These are phyloP conservation scores for Gymnothorax javanicus DNA, from an alignment of 2,797 vertebrate species.

Conservation along the genomic window DNA sequence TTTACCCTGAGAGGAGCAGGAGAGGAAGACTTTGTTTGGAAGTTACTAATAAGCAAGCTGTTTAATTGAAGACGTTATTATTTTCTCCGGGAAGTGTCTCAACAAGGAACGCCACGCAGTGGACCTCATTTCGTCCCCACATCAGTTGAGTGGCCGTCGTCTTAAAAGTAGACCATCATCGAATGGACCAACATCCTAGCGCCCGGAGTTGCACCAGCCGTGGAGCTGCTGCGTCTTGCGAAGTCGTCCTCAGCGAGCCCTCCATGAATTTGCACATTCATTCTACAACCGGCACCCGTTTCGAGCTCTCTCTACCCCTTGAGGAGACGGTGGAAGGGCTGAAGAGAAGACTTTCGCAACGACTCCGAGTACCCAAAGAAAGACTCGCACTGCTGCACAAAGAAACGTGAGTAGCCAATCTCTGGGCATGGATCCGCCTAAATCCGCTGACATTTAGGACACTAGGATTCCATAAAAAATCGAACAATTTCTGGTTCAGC, in stretches of 20 bases:
- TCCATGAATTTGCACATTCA: slow-evolving; percentile 80
- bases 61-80: neutral
- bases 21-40: neutral
- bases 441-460: neutral
- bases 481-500: neutral
- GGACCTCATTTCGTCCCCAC: neutral
- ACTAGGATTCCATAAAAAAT: neutral
- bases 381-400: slow-evolving; percentile 83
- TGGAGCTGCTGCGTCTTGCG: slow-evolving; percentile 65
- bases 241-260: slow-evolving; percentile 60
- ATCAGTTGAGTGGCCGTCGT: neutral
- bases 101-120: neutral
- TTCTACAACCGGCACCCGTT: slow-evolving; percentile 85
- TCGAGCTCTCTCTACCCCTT: slow-evolving; percentile 81
- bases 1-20: no score
- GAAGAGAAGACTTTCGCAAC: slow-evolving; percentile 79
- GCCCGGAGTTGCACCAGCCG: slow-evolving; percentile 75
- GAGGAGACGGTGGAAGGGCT: slow-evolving; percentile 89
- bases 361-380: slow-evolving; percentile 83
- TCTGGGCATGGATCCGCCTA: neutral
- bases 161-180: slow-evolving; percentile 51
- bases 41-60: neutral
- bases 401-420: slow-evolving; percentile 79
- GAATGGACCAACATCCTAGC: slow-evolving; percentile 80
- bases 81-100: neutral